Evolutionary conservation across 1,140 invertebrate species (phyloP).

Genomic region (Ceratosolen solmsi): DNA sequence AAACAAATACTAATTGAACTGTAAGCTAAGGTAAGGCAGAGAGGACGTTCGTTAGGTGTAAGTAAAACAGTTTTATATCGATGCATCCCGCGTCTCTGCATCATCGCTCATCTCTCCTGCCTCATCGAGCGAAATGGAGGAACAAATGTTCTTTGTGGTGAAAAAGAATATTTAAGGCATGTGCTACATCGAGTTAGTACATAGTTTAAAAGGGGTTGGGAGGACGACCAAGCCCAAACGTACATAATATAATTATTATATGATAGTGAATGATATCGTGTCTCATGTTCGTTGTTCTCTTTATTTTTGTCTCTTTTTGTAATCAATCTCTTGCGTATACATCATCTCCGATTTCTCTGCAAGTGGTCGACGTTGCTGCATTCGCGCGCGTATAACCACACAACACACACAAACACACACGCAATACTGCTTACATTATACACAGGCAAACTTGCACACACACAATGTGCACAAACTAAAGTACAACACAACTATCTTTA

Average conservation of each 20-base stretch:
- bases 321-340: slow-evolving; percentile 68
- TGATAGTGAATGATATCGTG: slow-evolving; percentile 53
- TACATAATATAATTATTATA: slow-evolving; percentile 53
- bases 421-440: background rate
- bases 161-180: slow-evolving; percentile 53
- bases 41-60: slow-evolving; percentile 67
- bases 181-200: slow-evolving; percentile 52
- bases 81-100: slow-evolving; percentile 65
- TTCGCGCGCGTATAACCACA: slow-evolving; percentile 44
- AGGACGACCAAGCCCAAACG: slow-evolving; percentile 52
- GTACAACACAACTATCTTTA: slow-evolving; percentile 62
- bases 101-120: slow-evolving; percentile 59
- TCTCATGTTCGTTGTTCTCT: slow-evolving; percentile 58
- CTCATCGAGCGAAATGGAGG: slow-evolving; percentile 51
- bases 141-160: slow-evolving; percentile 48
- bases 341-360: slow-evolving; percentile 46
- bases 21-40: slow-evolving; percentile 57
- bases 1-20: slow-evolving; percentile 60
- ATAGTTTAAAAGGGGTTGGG: slow-evolving; percentile 47
- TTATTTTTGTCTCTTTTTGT: slow-evolving; percentile 59
- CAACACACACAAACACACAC: slow-evolving; percentile 46
- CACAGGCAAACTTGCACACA: slow-evolving; percentile 50
- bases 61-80: slow-evolving; percentile 72
- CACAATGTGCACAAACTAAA: slow-evolving; percentile 52
- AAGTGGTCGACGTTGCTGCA: slow-evolving; percentile 50